Evolutionary conservation across 1,140 invertebrate genomes (phyloP).

Genomic region (Hylaeus volcanicus): DNA sequence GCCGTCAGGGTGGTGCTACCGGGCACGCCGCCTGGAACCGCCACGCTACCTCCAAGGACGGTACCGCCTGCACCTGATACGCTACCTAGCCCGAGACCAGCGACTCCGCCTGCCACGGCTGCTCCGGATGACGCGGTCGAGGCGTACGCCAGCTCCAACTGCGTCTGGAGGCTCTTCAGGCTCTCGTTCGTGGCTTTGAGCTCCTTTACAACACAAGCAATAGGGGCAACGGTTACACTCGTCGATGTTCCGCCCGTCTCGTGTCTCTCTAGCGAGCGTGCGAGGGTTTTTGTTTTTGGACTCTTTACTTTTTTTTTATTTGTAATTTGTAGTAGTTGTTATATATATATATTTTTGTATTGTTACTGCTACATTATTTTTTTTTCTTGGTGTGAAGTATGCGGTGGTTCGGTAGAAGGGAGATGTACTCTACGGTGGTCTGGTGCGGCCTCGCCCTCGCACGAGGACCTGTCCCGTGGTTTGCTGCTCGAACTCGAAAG

Average conservation of each 20-base stretch:
- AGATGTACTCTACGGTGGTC: slow-evolving; percentile 50
- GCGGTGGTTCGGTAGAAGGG: slow-evolving; percentile 53
- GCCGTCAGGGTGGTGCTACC: slow-evolving; percentile 87
- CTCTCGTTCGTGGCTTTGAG: slow-evolving; percentile 90
- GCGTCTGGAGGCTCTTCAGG: slow-evolving; percentile 88
- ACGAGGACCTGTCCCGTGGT: slow-evolving; percentile 54
- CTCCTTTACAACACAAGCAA: slow-evolving; percentile 84
- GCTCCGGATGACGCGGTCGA: slow-evolving; percentile 81
- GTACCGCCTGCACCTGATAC: slow-evolving; percentile 82
- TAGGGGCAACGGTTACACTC: slow-evolving; percentile 65
- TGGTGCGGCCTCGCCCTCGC: slow-evolving; percentile 53
- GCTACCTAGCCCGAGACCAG: slow-evolving; percentile 81
- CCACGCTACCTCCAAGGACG: slow-evolving; percentile 76
- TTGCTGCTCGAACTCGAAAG: background rate
- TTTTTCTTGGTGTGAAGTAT: slow-evolving; percentile 55
- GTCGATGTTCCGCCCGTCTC: slow-evolving; percentile 41
- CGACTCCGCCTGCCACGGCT: slow-evolving; percentile 77
- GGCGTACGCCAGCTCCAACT: slow-evolving; percentile 87
- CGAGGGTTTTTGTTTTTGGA: slow-evolving; percentile 47
- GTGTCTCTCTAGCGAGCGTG: slow-evolving; percentile 59
- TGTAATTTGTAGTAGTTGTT: slow-evolving; percentile 22
- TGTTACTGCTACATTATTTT: slow-evolving; percentile 20
- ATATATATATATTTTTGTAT: slow-evolving; percentile 14
- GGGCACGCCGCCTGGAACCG: slow-evolving; percentile 83
- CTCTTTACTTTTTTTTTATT: slow-evolving; percentile 34